A percentile compares a stretch with the other conserved stretches of the same genome.
Evolutionary conservation across 1,140 invertebrate species (phyloP).

Genomic region (Rhynchophorus ferrugineus): DNA sequence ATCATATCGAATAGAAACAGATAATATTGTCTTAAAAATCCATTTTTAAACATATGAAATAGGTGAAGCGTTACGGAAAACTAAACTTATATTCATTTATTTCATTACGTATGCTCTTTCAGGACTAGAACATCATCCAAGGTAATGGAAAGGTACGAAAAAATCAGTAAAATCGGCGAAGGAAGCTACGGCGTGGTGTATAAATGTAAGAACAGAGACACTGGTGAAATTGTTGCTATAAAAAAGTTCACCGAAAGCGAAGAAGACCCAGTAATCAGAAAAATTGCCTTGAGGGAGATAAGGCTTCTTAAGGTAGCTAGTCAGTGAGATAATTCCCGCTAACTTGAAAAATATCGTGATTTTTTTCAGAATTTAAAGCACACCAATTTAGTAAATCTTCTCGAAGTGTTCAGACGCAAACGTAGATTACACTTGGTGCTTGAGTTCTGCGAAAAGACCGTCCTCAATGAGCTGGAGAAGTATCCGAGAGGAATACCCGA

Average conservation of each 20-base stretch:
- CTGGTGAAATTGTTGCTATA: conserved; percentile 92
- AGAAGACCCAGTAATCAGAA: conserved; percentile 95
- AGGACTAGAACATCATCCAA: conserved; percentile 77
- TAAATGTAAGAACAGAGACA: conserved; percentile 95
- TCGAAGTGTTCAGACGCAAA: conserved; percentile 97
- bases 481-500: conserved; percentile 71
- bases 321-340: too few species aligned
- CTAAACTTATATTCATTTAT: neutral
- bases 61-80: too few species aligned
- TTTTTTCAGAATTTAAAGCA: conserved; percentile 89
- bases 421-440: conserved; percentile 95
- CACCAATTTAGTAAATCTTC: conserved; percentile 92
- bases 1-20: too few species aligned
- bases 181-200: conserved; percentile 98
- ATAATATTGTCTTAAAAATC: too few species aligned
- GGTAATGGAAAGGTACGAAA: conserved; percentile 98
- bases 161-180: conserved; percentile 92
- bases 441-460: conserved; percentile 96
- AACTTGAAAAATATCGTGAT: too few species aligned
- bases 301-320: conserved; percentile 95
- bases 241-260: conserved; percentile 99
- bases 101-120: conserved; percentile 26
- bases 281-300: conserved; percentile 96
- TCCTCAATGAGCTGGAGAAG: conserved; percentile 92
- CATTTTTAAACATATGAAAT: too few species aligned